Base-by-base conservation (phyloP, 92 coral and sea anemone genomes). In the Heteractis magnifica region DNA sequence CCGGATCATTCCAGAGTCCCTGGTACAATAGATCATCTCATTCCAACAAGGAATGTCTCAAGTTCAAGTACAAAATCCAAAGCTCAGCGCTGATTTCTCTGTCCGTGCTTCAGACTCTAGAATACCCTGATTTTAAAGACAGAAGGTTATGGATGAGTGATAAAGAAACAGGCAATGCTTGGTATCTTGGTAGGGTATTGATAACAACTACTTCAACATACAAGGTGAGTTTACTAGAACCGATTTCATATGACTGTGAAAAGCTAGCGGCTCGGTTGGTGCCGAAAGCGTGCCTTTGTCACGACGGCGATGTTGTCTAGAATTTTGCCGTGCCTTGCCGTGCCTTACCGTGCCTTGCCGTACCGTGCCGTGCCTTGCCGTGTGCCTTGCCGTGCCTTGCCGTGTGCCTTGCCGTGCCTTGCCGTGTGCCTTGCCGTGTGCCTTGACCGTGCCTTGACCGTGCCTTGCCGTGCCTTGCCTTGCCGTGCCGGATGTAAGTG, bases 111-210 rank as follows among this genome's bases (percentile, higher is more conserved):
- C 88, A 85, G 34, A 78, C 78, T 15, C 75, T 52, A 1, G 10
- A 85, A 10, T 7, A 20, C 10, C 77, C 77, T 8, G 50, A 41
- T 3, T 6, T 71, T 18, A 14, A 71, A 68, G 88, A 85, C 7
- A 52, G 74, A 8, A 51, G 19, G 14, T 18, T 85, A 10, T 85
- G 88, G 88, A 78, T 70, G 0, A 68, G 48, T 26, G 23, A 10
- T 2, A 6, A 26, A 21, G 14, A 12, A 68, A 23, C 73, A 21
- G 74, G 41, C 20, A 71, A 65, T 65, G 73, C 5, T 51, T 85
- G 88, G 88, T 56, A 53, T 9, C 23, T 64, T 78, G 88, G 83
- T 26, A 59, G 65, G 49, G 82, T 77, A 12, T 20, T n/a, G 77
- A 77, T 85, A 19, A 64, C 82, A 1, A 78, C 88, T 3, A 23